Base-by-base conservation (phyloP, 2,888 invertebrate species). In the Stenurella melanura region DNA sequence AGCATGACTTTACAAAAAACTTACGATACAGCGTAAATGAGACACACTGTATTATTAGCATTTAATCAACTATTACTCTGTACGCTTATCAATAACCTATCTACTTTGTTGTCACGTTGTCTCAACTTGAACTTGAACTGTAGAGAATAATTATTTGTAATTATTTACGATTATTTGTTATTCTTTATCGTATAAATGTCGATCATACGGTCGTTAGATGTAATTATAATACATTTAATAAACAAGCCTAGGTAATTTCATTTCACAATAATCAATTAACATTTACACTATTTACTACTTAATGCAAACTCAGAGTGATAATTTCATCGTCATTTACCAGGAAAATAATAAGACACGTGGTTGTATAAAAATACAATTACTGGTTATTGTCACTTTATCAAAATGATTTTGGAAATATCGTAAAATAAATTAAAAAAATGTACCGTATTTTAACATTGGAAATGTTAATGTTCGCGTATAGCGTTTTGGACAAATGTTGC, bases 101-200 rank as follows among this genome's bases (percentile, higher is more conserved):
- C 50, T 50, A 15, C 50, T 50, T 50, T 50, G 50, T n/a, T 50
- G 50, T n/a, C 50, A 50, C 50, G 50, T 50, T 50, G n/a, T 50
- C 6, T 50, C 50, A 50, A 50, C 50, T 50, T 50, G 50, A 50
- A 50, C 50, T 50, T 50, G 50, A 50, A 50, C 50, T 50, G n/a
- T 50, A n/a, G n/a, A 50, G 50, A 50, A 50, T 50, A 50, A 50
- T 50, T 50, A 50, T 50, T 50, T 50, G 50, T 50, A 50, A 15
- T 15, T 50, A 50, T n/a, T 50, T 50, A 50, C n/a, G 3, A 15
- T 15, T 50, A 50, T 17, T 50, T 50, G 7, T n/a, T n/a, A 50
- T 50, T n/a, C 50, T 50, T 50, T 50, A 50, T 50, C 50, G 6
- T 50, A n/a, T 50, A 50, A 15, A n/a, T 50, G 50, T 50, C 50